Evolutionary conservation across 2,113 vertebrate genomes (phyloP).

Genomic region (Phyllostomus hastatus): DNA sequence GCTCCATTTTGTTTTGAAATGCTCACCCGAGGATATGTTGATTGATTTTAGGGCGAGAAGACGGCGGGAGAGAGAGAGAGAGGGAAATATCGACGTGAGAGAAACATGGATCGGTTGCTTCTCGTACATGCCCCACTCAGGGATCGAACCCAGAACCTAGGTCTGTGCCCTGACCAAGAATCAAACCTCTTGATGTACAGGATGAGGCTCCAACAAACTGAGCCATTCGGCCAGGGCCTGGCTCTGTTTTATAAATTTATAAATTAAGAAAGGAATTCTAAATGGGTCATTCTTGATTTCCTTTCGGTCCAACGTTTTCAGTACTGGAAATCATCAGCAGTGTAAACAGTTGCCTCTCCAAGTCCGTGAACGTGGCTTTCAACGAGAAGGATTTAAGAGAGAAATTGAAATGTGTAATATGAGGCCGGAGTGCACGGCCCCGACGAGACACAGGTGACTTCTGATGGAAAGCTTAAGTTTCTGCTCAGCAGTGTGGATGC

Average conservation of each 20-base stretch:
- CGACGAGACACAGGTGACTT: background rate
- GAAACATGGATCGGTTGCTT: too few relatives aligned
- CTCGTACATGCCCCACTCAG: too few relatives aligned
- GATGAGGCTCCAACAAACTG: too few relatives aligned
- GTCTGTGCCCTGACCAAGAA: too few relatives aligned
- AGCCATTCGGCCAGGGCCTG: background rate
- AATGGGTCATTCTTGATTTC: background rate
- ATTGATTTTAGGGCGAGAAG: too few relatives aligned
- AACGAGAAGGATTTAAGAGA: background rate
- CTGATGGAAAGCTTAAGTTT: background rate
- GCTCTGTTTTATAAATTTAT: background rate
- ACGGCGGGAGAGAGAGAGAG: too few relatives aligned
- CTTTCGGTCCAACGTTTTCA: background rate
- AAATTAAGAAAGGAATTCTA: background rate
- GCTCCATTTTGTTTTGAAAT: background rate
- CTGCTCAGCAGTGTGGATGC: background rate
- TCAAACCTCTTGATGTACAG: too few relatives aligned
- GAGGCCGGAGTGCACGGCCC: fast-evolving
- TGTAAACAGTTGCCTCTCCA: background rate
- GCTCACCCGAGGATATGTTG: too few relatives aligned
- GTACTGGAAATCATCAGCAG: background rate
- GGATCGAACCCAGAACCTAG: too few relatives aligned
- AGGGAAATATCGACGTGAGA: too few relatives aligned
- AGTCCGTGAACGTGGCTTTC: background rate
- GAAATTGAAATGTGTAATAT: background rate